Conservation (phyloP, 2,113 vertebrate species). For the Pao palembangensis region DNA sequence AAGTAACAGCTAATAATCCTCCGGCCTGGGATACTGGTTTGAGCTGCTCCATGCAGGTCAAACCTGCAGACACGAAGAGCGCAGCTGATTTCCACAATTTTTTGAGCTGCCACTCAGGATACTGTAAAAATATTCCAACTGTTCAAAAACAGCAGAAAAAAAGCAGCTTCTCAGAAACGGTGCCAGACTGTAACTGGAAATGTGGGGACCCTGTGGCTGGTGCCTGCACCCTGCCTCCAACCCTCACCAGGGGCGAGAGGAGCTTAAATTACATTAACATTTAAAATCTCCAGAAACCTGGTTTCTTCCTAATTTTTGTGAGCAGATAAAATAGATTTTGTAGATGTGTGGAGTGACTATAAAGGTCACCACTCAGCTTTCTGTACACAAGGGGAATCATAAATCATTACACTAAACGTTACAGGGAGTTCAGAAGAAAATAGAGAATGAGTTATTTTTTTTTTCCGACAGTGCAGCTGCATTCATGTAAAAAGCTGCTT, state of each 20-base stretch:
- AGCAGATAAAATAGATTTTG: not conserved
- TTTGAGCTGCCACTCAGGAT: not conserved
- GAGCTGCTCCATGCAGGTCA: not conserved
- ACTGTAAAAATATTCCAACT: slow-evolving; percentile 20
- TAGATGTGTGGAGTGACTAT: not conserved
- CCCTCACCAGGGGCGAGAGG: too few species aligned
- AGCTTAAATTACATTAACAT: too few species aligned
- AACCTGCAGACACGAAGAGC: not conserved
- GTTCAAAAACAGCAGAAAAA: slow-evolving; percentile 15
- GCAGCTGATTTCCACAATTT: slow-evolving; percentile 13
- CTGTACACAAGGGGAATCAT: too few species aligned
- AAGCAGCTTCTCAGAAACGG: slow-evolving; percentile 4
- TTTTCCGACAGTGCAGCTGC: not conserved
- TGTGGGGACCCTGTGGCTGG: not conserved
- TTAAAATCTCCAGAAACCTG: too few species aligned
- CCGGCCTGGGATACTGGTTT: not conserved
- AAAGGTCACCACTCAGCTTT: not conserved
- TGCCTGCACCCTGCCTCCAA: too few species aligned
- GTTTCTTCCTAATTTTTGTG: not conserved
- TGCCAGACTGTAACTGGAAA: slow-evolving; percentile 14
- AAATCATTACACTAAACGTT: too few species aligned
- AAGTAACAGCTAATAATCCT: slow-evolving; percentile 5
- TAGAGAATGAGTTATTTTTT: too few species aligned
- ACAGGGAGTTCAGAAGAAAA: too few species aligned
- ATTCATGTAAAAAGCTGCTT: not conserved